Conservation (phyloP, 2,797 vertebrate genomes). For the Lepidocolaptes lacrymiger region DNA sequence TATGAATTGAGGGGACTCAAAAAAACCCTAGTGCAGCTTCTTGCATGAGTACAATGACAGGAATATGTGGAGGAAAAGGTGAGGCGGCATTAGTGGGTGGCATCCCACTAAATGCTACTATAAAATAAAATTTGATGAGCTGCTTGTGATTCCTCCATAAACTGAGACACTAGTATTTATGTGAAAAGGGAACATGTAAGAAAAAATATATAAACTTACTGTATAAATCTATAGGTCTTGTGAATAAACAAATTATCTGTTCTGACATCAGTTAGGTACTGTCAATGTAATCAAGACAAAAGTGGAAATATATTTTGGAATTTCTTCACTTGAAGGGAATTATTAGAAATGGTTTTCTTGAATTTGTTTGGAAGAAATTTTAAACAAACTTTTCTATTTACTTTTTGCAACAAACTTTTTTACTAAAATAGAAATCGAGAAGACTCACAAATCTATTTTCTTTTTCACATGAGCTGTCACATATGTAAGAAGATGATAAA, state of each 20-base stretch:
- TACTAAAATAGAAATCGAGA: background rate
- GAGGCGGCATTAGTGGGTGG: background rate
- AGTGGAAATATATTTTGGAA: background rate
- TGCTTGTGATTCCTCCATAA: background rate
- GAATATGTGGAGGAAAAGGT: background rate
- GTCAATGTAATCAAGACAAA: background rate
- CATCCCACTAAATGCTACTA: background rate
- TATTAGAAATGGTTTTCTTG: background rate
- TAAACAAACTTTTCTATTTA: background rate
- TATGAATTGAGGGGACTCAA: background rate
- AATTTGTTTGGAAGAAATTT: background rate
- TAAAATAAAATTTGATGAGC: background rate
- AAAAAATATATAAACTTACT: background rate
- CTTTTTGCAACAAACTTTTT: background rate
- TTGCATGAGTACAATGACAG: background rate
- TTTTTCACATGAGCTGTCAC: background rate
- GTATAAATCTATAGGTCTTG: background rate
- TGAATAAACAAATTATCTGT: background rate
- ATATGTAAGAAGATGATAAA: background rate
- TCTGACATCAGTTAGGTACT: background rate
- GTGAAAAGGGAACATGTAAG: background rate
- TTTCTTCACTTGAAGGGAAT: background rate
- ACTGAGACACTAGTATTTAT: background rate
- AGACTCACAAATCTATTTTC: background rate
- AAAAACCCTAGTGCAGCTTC: background rate